A percentile compares a stretch with the other conserved stretches of the same genome.
Evolutionary conservation across 37 sponge, comb jelly and placozoan species (phyloP).

Genomic region (Ianthella basta): DNA sequence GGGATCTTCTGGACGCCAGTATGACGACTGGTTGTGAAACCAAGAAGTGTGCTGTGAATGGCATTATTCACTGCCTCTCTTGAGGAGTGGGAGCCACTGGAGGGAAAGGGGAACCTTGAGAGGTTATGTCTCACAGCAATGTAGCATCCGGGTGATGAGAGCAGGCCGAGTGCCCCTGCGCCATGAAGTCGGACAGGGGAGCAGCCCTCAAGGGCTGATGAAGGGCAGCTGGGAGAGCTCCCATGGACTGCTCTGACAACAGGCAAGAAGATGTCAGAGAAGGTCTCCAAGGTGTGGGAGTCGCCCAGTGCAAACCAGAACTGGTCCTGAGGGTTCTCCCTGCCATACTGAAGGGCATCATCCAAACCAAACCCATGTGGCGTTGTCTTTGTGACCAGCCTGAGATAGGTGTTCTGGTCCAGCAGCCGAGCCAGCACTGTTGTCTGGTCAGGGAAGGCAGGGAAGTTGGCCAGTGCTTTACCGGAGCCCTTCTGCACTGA

Average conservation of each 20-base stretch:
- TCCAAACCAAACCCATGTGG: conserved; percentile 1
- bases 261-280: not conserved
- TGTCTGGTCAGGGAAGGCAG: not conserved
- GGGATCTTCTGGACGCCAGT: not conserved
- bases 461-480: not conserved
- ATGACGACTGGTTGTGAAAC: not conserved
- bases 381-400: not conserved
- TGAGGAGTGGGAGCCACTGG: not conserved
- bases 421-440: not conserved
- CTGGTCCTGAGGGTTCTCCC: not conserved
- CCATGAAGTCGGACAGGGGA: not conserved
- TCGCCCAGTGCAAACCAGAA: conserved; percentile 2
- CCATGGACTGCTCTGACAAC: not conserved
- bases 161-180: not conserved
- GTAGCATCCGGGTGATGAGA: not conserved
- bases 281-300: not conserved
- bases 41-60: not conserved
- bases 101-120: not conserved
- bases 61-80: not conserved
- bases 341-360: conserved; percentile 12
- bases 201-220: not conserved
- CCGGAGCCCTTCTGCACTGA: not conserved
- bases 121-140: not conserved
- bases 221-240: not conserved
- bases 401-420: not conserved